A percentile compares a stretch with the other conserved stretches of the same genome.
phyloP scores from a whole-genome alignment of 2,888 invertebrate species.

The Parnassius smintheus region DNA sequence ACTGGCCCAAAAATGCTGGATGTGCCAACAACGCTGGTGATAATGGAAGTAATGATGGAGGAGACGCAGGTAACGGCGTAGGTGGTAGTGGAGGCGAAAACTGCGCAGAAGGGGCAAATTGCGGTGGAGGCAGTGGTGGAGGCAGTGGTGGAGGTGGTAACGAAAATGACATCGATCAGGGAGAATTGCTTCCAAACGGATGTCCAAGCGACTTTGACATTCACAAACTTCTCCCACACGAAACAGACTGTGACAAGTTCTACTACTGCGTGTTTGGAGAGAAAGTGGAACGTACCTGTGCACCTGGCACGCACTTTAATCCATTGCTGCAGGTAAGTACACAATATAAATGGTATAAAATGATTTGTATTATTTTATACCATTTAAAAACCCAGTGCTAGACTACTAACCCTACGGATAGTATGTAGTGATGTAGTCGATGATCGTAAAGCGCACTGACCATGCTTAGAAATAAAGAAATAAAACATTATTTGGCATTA shows the following conservation, averaged over 20 bases:
- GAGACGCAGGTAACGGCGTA: too few species aligned
- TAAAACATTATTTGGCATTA: too few species aligned
- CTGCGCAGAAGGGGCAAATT: slow-evolving; percentile 14
- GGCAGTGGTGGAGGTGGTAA: slow-evolving; percentile 20
- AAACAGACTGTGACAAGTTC: slow-evolving; percentile 42
- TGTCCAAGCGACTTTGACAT: slow-evolving; percentile 41
- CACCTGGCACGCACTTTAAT: slow-evolving; percentile 29
- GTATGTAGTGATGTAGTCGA: too few species aligned
- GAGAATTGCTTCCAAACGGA: slow-evolving; percentile 35
- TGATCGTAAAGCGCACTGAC: too few species aligned
- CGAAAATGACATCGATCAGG: slow-evolving; percentile 15
- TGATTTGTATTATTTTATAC: background rate
- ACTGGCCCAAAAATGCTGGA: slow-evolving; percentile 18
- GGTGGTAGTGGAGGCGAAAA: background rate
- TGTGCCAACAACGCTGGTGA: slow-evolving; percentile 21
- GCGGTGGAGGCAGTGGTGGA: slow-evolving; percentile 18
- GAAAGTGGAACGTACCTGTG: slow-evolving; percentile 31
- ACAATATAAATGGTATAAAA: background rate
- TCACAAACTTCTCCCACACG: slow-evolving; percentile 44
- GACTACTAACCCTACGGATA: too few species aligned
- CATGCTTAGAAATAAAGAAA: too few species aligned
- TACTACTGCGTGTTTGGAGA: slow-evolving; percentile 47
- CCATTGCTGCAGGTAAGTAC: slow-evolving; percentile 21
- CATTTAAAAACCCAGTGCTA: background rate
- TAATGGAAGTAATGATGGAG: too few species aligned